Base-by-base conservation (phyloP, 2,797 vertebrate species). In the Fringilla coelebs region DNA sequence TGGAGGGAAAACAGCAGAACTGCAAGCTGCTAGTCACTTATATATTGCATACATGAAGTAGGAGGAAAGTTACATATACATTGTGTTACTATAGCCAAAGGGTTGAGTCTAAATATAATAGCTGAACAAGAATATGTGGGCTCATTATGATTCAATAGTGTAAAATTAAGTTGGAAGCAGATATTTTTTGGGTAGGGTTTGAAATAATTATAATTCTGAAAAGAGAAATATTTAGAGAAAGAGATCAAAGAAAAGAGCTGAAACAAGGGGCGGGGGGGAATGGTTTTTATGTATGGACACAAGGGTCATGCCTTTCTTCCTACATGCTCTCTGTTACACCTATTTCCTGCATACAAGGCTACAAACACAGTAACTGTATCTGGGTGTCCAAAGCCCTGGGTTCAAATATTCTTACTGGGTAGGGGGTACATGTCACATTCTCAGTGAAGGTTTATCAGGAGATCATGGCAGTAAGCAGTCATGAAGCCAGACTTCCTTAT, bases 1-100 rank as follows among this genome's bases (percentile, higher is more conserved):
- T 89, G 51, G 75, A 89, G 80, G n/a, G 70, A 75, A 78, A 86
- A 34, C 36, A 65, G 72, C 26, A 91, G 65, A 78, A 34, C 38
- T 89, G 34, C 76, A 88, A 76, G 71, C 85, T 84, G 75, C 74
- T 38, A 7, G 81, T 82, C 38, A 25, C 46, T 46, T 71, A 25
- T 4, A 20, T 21, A 77, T 49, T 73, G 41, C 34, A 36, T 57
- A 54, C 29, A 10, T 51, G 49, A 73, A 74, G 45, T 62, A 72
- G 75, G 41, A 85, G 65, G 22, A 21, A 71, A 78, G 31, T 26
- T 70, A 31, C 4, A 7, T 41, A 22, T 29, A 38, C 5, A 2
- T 10, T 89, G 36, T 78, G 13, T 75, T 79, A 45, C 25, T 75
- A 84, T 19, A 52, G 67, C 45, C 26, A 16, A 14, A 70, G 51